Conservation (phyloP, 2,113 vertebrate genomes). For the Sylvia atricapilla region DNA sequence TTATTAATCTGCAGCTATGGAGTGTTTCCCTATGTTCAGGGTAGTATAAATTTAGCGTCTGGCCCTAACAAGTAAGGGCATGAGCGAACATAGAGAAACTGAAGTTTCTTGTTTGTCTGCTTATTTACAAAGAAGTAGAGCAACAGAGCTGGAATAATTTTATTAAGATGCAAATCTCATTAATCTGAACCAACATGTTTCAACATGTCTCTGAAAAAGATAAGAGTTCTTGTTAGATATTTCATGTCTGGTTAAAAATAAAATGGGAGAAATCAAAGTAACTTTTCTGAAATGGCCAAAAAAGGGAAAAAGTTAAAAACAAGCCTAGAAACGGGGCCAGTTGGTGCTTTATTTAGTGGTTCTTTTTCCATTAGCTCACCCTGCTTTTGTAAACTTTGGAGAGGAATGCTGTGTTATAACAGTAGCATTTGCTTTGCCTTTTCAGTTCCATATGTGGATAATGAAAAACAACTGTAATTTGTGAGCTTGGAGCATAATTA, state of each 20-base stretch:
- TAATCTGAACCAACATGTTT: not conserved
- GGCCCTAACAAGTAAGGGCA: not conserved
- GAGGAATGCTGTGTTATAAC: not conserved
- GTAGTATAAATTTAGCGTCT: not conserved
- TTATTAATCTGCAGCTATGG: not conserved
- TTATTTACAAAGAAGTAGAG: not conserved
- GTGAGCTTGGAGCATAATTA: constrained; percentile 8
- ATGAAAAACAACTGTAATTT: constrained; percentile 34
- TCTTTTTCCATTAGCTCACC: constrained; percentile 50
- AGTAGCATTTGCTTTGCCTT: constrained; percentile 37
- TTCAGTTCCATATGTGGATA: not conserved
- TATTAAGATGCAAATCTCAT: not conserved
- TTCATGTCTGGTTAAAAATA: constrained; percentile 33
- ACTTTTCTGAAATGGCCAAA: constrained; percentile 41
- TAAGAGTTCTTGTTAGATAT: not conserved
- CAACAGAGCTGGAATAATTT: not conserved
- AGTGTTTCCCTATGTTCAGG: not conserved
- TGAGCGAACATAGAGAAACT: not conserved
- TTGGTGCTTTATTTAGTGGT: constrained; percentile 41
- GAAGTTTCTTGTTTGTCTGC: not conserved
- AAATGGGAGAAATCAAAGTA: not conserved
- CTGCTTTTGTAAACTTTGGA: constrained; percentile 35
- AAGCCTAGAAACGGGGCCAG: not conserved
- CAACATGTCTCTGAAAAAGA: not conserved
- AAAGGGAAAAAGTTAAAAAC: constrained; percentile 19